These are phyloP conservation scores for Poecile atricapillus DNA, from an alignment of 2,113 vertebrate genomes.

Conservation along the genomic window DNA sequence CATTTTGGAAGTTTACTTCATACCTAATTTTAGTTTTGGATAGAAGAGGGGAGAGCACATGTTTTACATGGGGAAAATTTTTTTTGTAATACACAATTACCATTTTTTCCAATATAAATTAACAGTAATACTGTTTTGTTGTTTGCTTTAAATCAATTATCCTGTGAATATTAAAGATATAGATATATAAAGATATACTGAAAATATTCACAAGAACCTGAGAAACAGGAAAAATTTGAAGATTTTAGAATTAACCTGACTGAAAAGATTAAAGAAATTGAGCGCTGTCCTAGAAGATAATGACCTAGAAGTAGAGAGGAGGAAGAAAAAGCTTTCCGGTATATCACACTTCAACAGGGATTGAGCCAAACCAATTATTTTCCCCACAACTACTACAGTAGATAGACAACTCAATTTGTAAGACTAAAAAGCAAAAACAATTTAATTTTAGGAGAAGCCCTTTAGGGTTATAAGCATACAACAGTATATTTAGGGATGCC, in stretches of 20 bases:
- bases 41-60: neutral
- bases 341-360: neutral
- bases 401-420: neutral
- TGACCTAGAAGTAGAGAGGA: neutral
- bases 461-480: neutral
- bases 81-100: neutral
- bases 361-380: neutral
- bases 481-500: neutral
- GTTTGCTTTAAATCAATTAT: neutral
- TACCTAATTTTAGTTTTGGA: conserved; percentile 80
- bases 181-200: neutral
- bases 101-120: neutral
- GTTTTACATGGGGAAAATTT: neutral
- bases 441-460: neutral
- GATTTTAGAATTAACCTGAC: neutral
- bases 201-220: neutral
- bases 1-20: conserved; percentile 97
- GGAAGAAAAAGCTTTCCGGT: neutral
- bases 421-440: neutral
- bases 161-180: neutral
- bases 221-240: neutral
- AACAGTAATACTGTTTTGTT: neutral
- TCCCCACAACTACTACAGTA: neutral
- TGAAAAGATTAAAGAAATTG: neutral
- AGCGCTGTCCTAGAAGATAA: neutral